Evolutionary conservation across 2,888 invertebrate genomes (phyloP), one percentile per base, ranked within the genome.

Genomic region (Antheraea yamamai): DNA sequence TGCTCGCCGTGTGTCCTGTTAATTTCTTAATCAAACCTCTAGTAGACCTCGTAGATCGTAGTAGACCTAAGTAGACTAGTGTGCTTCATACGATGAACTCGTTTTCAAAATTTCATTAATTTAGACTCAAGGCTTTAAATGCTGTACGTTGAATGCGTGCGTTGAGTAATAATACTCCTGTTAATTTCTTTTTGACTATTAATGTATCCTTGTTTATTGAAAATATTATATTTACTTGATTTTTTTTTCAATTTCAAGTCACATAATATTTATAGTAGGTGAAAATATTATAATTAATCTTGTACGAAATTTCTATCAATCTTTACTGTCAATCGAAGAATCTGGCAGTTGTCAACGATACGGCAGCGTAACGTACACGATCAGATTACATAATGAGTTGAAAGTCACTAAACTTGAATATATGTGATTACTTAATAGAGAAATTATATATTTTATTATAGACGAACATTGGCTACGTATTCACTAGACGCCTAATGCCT

Each of bases 401-500:
- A 70, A 70, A 70, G 70, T 70, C 70, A 70, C 70, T 70, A 70
- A 70, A 39, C 70, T 70, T 70, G 70, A 66, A 66, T 66, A 66
- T 66, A 66, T 70, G 39, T 70, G 70, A 70, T 70, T 70, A 70
- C 39, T 70, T 70, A 70, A 70, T 70, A 70, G 70, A 70, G 70
- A 70, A 70, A 70, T 70, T 70, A 35, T 70, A 39, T 70, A 70
- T 70, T 70, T 39, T 70, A 70, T 66, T 66, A 66, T 66, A 66
- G 64, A 10, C 6, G 6, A 8, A 66, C 30, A 30, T 66, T 30
- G 30, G 6, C 30, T 16, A 4, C 30, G 26, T 66, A 66, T 16
- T 14, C 30, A 66, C 12, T 30, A 30, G 64, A 66, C 61, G 23
- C 23, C 6, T 66, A 66, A 3, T 66, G 16, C 30, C 1, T 66